These are phyloP conservation scores for Cyphomyrus discorhynchus DNA, from an alignment of 2,113 vertebrate species.

Conservation along the genomic window DNA sequence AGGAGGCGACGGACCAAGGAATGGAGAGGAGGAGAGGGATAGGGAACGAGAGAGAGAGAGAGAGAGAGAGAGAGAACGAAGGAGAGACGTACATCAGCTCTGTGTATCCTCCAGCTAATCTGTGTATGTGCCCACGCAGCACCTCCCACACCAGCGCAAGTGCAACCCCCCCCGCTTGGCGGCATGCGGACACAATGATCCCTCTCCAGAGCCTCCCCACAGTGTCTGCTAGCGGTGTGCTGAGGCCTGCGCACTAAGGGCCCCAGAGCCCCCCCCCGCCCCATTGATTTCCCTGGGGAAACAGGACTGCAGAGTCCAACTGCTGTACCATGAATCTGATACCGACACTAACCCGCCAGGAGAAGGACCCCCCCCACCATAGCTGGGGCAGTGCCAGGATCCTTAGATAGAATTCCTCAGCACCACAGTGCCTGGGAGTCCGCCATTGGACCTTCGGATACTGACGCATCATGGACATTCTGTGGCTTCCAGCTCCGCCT, in stretches of 20 bases:
- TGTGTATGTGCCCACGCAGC: slow-evolving; percentile 43
- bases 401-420: not conserved
- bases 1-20: not conserved
- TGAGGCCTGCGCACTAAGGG: not conserved
- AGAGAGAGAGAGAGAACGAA: slow-evolving; percentile 30
- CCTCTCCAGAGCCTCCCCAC: slow-evolving; percentile 39
- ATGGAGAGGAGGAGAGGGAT: slow-evolving; percentile 24
- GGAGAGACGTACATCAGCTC: slow-evolving; percentile 46
- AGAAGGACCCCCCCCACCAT: not conserved
- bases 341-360: not conserved
- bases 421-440: not conserved
- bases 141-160: slow-evolving; percentile 50
- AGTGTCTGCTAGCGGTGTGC: slow-evolving; percentile 24
- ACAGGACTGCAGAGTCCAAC: not conserved
- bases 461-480: not conserved
- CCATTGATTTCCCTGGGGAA: slow-evolving; percentile 18
- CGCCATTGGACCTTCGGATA: not conserved
- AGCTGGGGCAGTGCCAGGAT: not conserved
- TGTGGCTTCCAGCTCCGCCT: not conserved
- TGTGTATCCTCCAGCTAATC: slow-evolving; percentile 40
- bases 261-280: not conserved
- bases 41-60: slow-evolving; percentile 17
- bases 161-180: slow-evolving; percentile 42
- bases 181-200: slow-evolving; percentile 40
- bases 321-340: not conserved